Percentiles rank a stretch among this genome's conserved stretches.
phyloP scores from a whole-genome alignment of 2,113 vertebrate genomes.

The Dromiciops gliroides region DNA sequence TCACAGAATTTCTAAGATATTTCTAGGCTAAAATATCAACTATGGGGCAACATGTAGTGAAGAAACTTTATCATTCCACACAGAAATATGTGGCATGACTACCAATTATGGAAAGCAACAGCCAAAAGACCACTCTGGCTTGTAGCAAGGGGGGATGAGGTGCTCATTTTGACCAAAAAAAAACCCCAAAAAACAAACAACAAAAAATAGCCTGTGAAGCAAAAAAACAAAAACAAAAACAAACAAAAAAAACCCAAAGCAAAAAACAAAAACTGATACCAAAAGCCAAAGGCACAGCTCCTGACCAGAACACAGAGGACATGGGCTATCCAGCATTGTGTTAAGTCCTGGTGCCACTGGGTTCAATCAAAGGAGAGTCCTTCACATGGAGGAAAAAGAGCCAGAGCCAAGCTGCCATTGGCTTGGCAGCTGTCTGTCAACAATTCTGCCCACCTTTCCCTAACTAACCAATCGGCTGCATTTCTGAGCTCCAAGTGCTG shows the following conservation, averaged over 20 bases:
- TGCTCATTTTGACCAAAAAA: constrained; percentile 20
- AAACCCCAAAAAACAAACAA: neutral
- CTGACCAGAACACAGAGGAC: constrained; percentile 46
- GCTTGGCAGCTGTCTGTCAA: neutral
- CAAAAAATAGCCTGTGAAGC: neutral
- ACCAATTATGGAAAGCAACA: constrained; percentile 45
- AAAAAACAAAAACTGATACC: constrained; percentile 61
- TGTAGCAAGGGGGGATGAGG: constrained; percentile 39
- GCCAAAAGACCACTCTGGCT: constrained; percentile 27
- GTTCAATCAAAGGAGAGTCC: constrained; percentile 27
- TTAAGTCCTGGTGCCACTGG: constrained; percentile 46
- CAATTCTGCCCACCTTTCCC: constrained; percentile 51
- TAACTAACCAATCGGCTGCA: constrained; percentile 5
- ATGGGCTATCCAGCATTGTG: constrained; percentile 7
- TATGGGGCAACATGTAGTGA: neutral
- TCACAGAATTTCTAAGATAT: constrained; percentile 40
- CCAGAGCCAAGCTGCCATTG: neutral
- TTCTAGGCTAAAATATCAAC: constrained; percentile 45
- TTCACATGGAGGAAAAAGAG: constrained; percentile 26
- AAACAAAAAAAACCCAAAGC: constrained; percentile 26
- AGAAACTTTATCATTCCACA: neutral
- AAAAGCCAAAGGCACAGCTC: constrained; percentile 53
- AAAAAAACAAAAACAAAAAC: constrained; percentile 2
- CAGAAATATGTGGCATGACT: constrained; percentile 5
- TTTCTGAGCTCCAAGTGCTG: constrained; percentile 40